Conservation (phyloP, 2,113 vertebrate species). For the Xerus inauris region DNA sequence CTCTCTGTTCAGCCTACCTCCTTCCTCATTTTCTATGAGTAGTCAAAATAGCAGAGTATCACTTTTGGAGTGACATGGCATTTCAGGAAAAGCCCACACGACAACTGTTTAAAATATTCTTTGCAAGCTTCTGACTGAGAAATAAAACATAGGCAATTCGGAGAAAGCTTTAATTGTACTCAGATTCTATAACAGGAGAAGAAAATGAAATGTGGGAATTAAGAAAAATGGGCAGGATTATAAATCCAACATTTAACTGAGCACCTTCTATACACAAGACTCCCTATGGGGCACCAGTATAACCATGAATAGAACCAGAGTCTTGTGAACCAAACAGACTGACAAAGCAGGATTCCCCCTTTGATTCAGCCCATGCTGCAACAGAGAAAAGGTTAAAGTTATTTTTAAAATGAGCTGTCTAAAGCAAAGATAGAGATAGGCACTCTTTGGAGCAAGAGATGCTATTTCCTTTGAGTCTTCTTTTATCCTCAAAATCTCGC, state of each 20-base stretch:
- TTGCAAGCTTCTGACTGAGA: conserved; percentile 65
- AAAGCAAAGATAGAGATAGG: neutral
- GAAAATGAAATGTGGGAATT: conserved; percentile 36
- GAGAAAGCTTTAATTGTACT: conserved; percentile 71
- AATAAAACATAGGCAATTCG: conserved; percentile 67
- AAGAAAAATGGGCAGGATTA: conserved; percentile 26
- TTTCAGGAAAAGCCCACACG: conserved; percentile 80
- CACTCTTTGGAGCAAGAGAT: neutral
- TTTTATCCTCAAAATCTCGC: neutral
- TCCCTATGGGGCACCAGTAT: neutral
- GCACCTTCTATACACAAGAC: conserved; percentile 13
- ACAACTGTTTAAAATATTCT: conserved; percentile 75
- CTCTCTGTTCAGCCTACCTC: conserved; percentile 74
- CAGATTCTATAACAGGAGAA: conserved; percentile 59
- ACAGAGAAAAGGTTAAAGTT: neutral
- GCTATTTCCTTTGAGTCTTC: neutral
- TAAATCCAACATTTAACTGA: conserved; percentile 45
- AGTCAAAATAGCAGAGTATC: conserved; percentile 68
- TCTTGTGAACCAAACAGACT: neutral
- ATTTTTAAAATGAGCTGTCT: neutral
- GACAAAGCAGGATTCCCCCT: neutral
- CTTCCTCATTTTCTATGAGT: conserved; percentile 75
- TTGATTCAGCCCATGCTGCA: neutral
- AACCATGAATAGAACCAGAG: neutral
- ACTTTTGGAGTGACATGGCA: conserved; percentile 75